Conservation (phyloP, 1,140 invertebrate species). For the Pseudobourletiella spinata region DNA sequence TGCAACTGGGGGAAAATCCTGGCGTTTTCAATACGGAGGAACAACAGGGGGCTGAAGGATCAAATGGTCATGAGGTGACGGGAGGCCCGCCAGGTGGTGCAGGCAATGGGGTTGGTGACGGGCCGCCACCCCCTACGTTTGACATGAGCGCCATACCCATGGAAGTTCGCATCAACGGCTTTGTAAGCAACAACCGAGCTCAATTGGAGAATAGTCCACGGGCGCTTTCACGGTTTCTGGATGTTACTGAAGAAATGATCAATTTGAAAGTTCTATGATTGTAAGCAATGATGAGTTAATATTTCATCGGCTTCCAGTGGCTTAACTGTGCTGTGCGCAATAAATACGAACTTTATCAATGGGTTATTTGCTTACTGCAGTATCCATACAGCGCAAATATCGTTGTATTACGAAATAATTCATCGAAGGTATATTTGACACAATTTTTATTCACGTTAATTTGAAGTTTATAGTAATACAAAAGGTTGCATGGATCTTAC, state of each 20-base stretch:
- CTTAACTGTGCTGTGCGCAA: too few relatives aligned
- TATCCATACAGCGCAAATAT: too few relatives aligned
- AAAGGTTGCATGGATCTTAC: too few relatives aligned
- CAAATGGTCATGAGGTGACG: neutral
- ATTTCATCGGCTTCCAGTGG: too few relatives aligned
- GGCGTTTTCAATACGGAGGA: neutral
- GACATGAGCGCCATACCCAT: neutral
- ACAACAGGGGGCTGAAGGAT: neutral
- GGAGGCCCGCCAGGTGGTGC: neutral
- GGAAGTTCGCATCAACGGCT: neutral
- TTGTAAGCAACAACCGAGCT: neutral
- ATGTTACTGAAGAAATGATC: neutral
- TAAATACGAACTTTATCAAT: too few relatives aligned
- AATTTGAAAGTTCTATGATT: neutral
- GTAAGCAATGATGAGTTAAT: too few relatives aligned
- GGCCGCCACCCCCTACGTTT: neutral
- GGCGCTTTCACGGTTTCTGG: neutral
- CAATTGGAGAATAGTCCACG: neutral
- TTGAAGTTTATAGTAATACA: too few relatives aligned
- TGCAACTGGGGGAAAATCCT: constrained; percentile 20
- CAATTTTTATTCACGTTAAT: too few relatives aligned
- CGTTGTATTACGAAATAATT: too few relatives aligned
- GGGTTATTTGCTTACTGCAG: too few relatives aligned
- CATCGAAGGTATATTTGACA: too few relatives aligned
- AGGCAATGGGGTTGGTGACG: too few relatives aligned